Percentiles rank a stretch among this genome's conserved stretches.
Conservation (phyloP, 2,797 vertebrate genomes). For the Fistularia tabacaria region DNA sequence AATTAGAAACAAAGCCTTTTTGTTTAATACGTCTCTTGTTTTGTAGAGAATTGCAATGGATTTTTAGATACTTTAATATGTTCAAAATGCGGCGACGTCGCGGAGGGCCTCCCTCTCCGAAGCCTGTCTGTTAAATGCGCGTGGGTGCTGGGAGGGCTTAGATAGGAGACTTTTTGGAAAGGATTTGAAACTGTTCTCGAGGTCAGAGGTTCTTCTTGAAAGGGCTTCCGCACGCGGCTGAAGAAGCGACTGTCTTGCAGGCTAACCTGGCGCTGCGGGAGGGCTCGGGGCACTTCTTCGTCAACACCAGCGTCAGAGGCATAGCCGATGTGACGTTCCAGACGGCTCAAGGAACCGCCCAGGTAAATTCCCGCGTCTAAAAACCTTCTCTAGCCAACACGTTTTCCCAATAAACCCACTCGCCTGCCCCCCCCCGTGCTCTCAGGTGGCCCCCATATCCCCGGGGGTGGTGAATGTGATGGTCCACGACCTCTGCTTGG, state of each 20-base stretch:
- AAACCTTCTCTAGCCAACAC: not conserved
- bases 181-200: slow-evolving; percentile 29
- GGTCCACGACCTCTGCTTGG: slow-evolving; percentile 86
- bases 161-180: slow-evolving; percentile 41
- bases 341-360: slow-evolving; percentile 73
- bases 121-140: slow-evolving; percentile 27
- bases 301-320: slow-evolving; percentile 81
- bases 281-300: slow-evolving; percentile 92
- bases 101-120: slow-evolving; percentile 8
- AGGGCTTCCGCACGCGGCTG: not conserved
- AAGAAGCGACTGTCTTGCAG: slow-evolving; percentile 63
- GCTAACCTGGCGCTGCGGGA: slow-evolving; percentile 79
- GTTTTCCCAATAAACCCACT: not conserved
- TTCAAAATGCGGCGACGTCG: not conserved
- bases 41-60: no score
- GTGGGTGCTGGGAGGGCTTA: slow-evolving; percentile 38
- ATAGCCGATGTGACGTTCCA: slow-evolving; percentile 78
- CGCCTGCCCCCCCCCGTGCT: slow-evolving; percentile 10
- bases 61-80: no score
- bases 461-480: slow-evolving; percentile 80
- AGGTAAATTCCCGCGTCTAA: slow-evolving; percentile 65
- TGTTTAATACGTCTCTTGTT: no score
- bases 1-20: no score
- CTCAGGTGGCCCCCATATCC: slow-evolving; percentile 82
- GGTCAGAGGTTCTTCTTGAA: slow-evolving; percentile 26